Conservation (phyloP, 1,140 invertebrate genomes). For the Varroa destructor region DNA sequence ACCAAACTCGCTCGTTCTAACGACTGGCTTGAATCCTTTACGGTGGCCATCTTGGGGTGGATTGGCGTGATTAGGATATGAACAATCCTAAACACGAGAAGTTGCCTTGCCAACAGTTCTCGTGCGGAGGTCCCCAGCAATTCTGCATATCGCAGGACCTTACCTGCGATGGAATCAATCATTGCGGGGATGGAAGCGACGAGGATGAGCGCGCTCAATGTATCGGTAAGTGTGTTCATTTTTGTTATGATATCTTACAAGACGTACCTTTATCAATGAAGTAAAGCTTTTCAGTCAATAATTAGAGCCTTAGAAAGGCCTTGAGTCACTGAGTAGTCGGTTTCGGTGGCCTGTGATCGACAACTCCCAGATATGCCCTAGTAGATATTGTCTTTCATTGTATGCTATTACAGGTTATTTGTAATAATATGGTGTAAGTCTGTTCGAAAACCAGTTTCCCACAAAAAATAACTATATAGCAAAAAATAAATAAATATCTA, state of each 20-base stretch:
- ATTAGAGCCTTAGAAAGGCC: background rate
- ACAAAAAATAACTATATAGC: no score
- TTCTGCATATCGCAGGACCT: conserved; percentile 79
- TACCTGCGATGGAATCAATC: conserved; percentile 73
- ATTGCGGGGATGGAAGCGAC: conserved; percentile 81
- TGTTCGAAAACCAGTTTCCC: no score
- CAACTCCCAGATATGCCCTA: background rate
- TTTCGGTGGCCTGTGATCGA: conserved; percentile 15
- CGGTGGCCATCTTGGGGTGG: background rate
- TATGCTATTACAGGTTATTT: no score
- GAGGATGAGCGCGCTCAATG: conserved; percentile 61
- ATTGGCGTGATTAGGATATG: background rate
- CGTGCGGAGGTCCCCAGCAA: conserved; percentile 57
- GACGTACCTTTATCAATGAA: conserved; percentile 12
- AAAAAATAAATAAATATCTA: no score
- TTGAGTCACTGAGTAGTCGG: conserved; percentile 26
- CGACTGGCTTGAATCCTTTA: background rate
- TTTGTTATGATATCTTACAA: background rate
- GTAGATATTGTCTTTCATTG: background rate
- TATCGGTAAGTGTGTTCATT: conserved; percentile 52
- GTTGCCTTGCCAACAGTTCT: conserved; percentile 20
- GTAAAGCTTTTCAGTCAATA: conserved; percentile 1
- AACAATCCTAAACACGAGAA: conserved; percentile 21
- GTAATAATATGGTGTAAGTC: no score
- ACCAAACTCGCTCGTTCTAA: no score